Base-by-base conservation (phyloP, 2,113 vertebrate species). In the Zonotrichia leucophrys region DNA sequence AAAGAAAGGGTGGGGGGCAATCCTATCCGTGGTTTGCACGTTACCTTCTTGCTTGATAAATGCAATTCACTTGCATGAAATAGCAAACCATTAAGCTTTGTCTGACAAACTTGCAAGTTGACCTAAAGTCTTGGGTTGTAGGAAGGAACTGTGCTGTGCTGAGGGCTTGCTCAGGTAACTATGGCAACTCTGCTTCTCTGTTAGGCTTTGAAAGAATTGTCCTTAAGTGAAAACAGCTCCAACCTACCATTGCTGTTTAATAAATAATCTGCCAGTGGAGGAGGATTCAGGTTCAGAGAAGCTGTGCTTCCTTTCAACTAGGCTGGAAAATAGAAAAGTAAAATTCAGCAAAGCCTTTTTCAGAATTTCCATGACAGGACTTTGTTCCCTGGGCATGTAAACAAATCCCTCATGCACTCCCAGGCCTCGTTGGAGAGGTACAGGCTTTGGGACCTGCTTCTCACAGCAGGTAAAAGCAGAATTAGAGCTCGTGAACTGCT, bases 171-270 rank as follows among this genome's bases (percentile, higher is more conserved):
- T 83, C 89, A 97, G 97, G 98, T 98, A 98, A 95, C 97, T 97
- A 98, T 98, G 97, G 97, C 93, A 98, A 98, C 97, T 95, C 95
- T 90, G 88, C 95, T 94, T 94, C 94, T 96, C 96, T 1, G 18
- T 95, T 95, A 91, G 85, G 94, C 97, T 95, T 96, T 90, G 95
- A 94, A 96, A 87, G 85, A 94, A 93, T 94, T 96, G 96, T 96
- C 90, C 92, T 89, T 97, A 97, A 97, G 91, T 98, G 97, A 96
- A 97, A 98, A 97, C 96, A 98, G 97, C 87, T 90, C 94, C 92
- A 89, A 64, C 87, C 83, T 96, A 88, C 95, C 81, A 58, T 94
- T 24, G 8, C 94, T 94, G 92, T 97, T 96, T 97, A 97, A 97
- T 97, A 97, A 97, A 89, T 96, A 97, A 96, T 93, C 94, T 31